Conservation (phyloP, 2,888 invertebrate species). For the Priocnemis perturbator region DNA sequence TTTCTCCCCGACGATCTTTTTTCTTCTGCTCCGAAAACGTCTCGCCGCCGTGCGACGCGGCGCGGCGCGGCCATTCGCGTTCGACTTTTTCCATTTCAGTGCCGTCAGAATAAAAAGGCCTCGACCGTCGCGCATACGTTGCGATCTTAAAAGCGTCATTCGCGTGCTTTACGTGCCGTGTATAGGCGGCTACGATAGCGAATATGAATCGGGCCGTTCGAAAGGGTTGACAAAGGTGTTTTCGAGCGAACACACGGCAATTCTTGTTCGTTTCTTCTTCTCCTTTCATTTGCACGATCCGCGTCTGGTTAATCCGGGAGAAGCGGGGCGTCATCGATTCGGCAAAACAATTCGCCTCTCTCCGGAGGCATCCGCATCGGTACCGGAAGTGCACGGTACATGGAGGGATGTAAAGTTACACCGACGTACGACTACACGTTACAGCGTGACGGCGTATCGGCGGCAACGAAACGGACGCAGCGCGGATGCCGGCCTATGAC, state of each 20-base stretch:
- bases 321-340: constrained; percentile 25
- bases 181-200: no score
- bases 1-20: constrained; percentile 60
- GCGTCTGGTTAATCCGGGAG: constrained; percentile 38
- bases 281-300: constrained; percentile 11
- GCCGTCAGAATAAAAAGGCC: no score
- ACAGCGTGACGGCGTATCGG: constrained; percentile 40
- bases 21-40: constrained; percentile 43
- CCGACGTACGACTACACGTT: constrained; percentile 22
- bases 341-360: constrained; percentile 40
- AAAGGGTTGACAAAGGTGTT: no score
- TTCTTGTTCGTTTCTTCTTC: constrained; percentile 11
- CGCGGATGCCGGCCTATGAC: constrained; percentile 49
- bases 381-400: constrained; percentile 21
- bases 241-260: no score
- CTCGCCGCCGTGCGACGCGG: constrained; percentile 30
- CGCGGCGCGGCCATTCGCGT: background rate
- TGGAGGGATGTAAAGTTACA: constrained; percentile 35
- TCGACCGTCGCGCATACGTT: no score
- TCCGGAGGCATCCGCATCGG: constrained; percentile 37
- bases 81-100: background rate
- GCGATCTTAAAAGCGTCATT: no score
- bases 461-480: constrained; percentile 42
- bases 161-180: no score
- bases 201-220: no score